A percentile compares a stretch with the other conserved stretches of the same genome.
Evolutionary conservation across 1,140 invertebrate genomes (phyloP).

Genomic region (Leucophenga varia): DNA sequence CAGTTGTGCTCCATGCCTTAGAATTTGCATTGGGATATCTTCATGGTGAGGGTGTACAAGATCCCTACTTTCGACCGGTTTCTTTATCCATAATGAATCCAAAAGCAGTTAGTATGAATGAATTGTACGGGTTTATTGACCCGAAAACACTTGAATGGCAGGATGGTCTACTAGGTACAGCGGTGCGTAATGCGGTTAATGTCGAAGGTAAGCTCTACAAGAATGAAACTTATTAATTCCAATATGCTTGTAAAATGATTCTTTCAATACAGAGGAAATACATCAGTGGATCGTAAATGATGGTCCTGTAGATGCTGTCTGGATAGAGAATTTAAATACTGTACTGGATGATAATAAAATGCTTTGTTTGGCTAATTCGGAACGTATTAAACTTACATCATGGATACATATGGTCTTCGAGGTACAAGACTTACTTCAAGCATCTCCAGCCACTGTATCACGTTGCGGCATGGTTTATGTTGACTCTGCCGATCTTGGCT

Average conservation of each 20-base stretch:
- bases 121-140: constrained; percentile 87
- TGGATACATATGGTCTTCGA: constrained; percentile 87
- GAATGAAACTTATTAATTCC: too few species aligned
- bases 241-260: background rate
- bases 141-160: constrained; percentile 84
- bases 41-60: constrained; percentile 59
- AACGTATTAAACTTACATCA: constrained; percentile 84
- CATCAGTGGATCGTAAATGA: constrained; percentile 86
- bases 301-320: constrained; percentile 90
- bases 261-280: constrained; percentile 59
- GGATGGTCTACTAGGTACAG: constrained; percentile 78
- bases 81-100: constrained; percentile 79
- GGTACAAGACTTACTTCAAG: constrained; percentile 82
- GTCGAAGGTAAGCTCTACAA: constrained; percentile 56
- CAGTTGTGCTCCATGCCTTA: constrained; percentile 67
- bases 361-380: constrained; percentile 82
- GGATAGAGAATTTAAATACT: constrained; percentile 96
- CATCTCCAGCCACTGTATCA: constrained; percentile 87
- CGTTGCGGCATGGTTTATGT: constrained; percentile 88
- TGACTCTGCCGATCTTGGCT: constrained; percentile 77
- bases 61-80: constrained; percentile 65
- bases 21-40: constrained; percentile 68
- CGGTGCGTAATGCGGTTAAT: constrained; percentile 69
- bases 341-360: constrained; percentile 94
- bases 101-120: constrained; percentile 84